A percentile compares a stretch with the other conserved stretches of the same genome.
Conservation (phyloP, 2,888 invertebrate genomes). For the Venusia cambrica region DNA sequence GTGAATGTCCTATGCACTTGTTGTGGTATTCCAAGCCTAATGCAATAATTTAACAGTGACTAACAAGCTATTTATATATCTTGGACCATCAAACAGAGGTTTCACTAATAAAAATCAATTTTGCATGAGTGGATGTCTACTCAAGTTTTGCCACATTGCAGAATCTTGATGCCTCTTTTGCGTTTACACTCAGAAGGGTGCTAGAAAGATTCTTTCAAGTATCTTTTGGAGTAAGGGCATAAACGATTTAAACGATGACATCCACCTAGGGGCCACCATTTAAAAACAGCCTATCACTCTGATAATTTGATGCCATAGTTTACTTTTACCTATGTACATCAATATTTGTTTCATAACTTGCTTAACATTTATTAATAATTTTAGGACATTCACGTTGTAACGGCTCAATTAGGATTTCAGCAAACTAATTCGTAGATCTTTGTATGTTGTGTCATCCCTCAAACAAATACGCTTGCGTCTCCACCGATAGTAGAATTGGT, state of each 20-base stretch:
- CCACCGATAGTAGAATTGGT: conserved; percentile 48
- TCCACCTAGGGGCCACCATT: no score
- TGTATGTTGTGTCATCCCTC: conserved; percentile 74
- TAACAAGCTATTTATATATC: no score
- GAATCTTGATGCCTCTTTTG: conserved; percentile 15
- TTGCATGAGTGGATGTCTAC: conserved; percentile 3
- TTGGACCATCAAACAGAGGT: no score
- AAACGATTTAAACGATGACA: no score
- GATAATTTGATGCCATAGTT: no score
- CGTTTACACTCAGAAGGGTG: conserved; percentile 14
- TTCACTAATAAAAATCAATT: no score
- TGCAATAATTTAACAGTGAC: no score
- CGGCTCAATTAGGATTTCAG: conserved; percentile 14
- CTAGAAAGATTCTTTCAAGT: conserved; percentile 15
- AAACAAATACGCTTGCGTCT: conserved; percentile 52
- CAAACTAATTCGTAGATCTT: conserved; percentile 25
- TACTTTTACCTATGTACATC: no score
- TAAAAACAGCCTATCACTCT: no score
- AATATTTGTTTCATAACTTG: conserved; percentile 1
- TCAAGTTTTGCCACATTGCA: conserved; percentile 15
- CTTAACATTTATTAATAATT: conserved; percentile 4
- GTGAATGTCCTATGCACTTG: conserved; percentile 39
- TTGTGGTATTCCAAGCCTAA: no score
- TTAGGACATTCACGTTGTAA: conserved; percentile 21
- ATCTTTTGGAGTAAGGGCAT: conserved; percentile 10